Base-by-base conservation (phyloP, 2,888 invertebrate species). In the Encarsia formosa region DNA sequence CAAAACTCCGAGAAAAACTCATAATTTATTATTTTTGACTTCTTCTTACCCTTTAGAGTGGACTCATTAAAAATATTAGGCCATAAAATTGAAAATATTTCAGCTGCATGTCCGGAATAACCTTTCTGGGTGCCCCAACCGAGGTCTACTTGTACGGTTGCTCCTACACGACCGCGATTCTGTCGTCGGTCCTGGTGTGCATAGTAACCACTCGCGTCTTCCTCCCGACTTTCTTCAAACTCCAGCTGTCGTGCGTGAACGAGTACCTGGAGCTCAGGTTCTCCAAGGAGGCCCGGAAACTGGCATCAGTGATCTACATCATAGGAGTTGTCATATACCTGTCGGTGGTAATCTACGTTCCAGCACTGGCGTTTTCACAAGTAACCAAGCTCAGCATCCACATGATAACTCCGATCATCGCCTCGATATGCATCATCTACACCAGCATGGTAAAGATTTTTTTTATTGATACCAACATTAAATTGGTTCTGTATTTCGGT, bases 81-180 rank as follows among this genome's bases (percentile, higher is more conserved):
- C n/a, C n/a, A n/a, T n/a, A n/a, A n/a, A n/a, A n/a, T n/a, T 26
- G 11, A 26, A 8, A 26, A 8, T 6, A 26, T 9, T 42, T 8
- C 1, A 41, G 41, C 15, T 16, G 86, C 58, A 74, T 87, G 62
- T 88, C 88, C 3, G 87, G 87, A 31, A 83, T 88, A 39, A 86
- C 87, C 0, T 72, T 88, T 6, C 76, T 89, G 8, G 88, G 86
- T 0, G 80, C 86, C 6, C 88, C 88, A 0, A 81, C 87, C 1
- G 88, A 88, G 66, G 81, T 87, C 58, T 88, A 88, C 66, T 75
- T 81, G 23, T 81, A 82, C 66, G 89, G 88, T 4, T 83, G 83
- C 0, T 81, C 83, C 59, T 87, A 86, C 64, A 72, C 75, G 52
- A 68, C 76, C 18, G 69, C 75, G 29, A 63, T 71, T 31, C 54